A percentile compares a stretch with the other conserved stretches of the same genome.
Evolutionary conservation across 2,888 invertebrate genomes (phyloP).

Genomic region (Pterostichus niger): DNA sequence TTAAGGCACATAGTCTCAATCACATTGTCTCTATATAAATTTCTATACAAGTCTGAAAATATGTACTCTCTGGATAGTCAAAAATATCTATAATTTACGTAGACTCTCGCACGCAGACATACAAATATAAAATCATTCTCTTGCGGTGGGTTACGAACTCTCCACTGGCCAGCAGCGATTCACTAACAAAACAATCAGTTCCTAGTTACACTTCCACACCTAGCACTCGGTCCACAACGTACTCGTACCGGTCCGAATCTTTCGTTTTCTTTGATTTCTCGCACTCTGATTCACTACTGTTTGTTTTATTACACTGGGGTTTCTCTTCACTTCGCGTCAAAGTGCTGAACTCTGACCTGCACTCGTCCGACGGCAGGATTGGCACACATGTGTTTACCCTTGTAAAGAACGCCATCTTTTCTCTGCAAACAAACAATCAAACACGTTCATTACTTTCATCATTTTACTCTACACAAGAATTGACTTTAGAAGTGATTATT

Average conservation of each 20-base stretch:
- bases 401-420: constrained; percentile 98
- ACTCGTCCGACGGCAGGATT: constrained; percentile 85
- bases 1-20: constrained; percentile 62
- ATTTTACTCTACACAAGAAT: neutral
- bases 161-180: constrained; percentile 63
- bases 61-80: constrained; percentile 47
- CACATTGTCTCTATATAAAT: constrained; percentile 36
- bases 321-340: constrained; percentile 66
- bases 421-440: constrained; percentile 81
- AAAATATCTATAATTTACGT: constrained; percentile 55
- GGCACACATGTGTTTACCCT: constrained; percentile 88
- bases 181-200: constrained; percentile 13
- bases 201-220: constrained; percentile 88
- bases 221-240: constrained; percentile 90
- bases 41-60: constrained; percentile 52
- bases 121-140: constrained; percentile 23
- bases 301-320: constrained; percentile 69
- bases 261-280: constrained; percentile 75
- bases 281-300: constrained; percentile 73
- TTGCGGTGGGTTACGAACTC: constrained; percentile 46
- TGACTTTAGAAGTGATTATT: too few relatives aligned
- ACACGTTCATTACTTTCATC: neutral
- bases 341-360: constrained; percentile 74
- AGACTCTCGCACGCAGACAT: constrained; percentile 25
- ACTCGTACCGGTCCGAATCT: constrained; percentile 83